Base-by-base conservation (phyloP, 2,888 invertebrate genomes). In the Muschampia plurimacula region DNA sequence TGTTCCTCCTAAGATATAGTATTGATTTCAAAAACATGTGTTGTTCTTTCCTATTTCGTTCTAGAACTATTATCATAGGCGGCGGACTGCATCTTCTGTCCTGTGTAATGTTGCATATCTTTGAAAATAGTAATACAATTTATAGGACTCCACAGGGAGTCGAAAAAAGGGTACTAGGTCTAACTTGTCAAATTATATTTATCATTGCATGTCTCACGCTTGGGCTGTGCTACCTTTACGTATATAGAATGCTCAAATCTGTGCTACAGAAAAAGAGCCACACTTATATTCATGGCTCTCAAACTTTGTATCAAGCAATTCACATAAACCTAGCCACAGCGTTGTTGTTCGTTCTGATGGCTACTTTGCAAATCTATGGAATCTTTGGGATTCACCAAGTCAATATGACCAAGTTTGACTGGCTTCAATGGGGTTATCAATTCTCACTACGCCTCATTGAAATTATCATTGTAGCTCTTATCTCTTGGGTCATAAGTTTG, bases 391-490 rank as follows among this genome's bases (percentile, higher is more conserved):
- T 95, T 67, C 93, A 92, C 76, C 93, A 93, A 80, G 95, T 95
- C 28, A 95, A 92, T 72, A 95, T 95, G 90, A 95, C 95, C 1
- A 96, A 96, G 80, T 96, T 96, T 80, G 96, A 97, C 75, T 99
- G 99, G 99, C 95, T 98, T 4, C 97, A 98, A 95, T 98, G 98
- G 98, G 97, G 97, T 28, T 98, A 97, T 91, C 98, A 98, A 84
- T 96, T 98, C 83, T 97, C 97, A 0, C 95, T 98, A 68, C 95
- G 98, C 39, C 94, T 98, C 7, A 95, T 98, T 69, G 99, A 99
- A 90, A 96, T 98, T 63, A 96, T 97, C n/a, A 97, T 98, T 82
- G 97, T 98, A 80, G 96, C 97, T 5, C 95, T 98, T 70, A 95
- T 98, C 79, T 97, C 97, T 0, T 98, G 98, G 96, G 98, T 98